Evolutionary conservation across 2,888 invertebrate genomes (phyloP).

Genomic region (Amphipyra berbera): DNA sequence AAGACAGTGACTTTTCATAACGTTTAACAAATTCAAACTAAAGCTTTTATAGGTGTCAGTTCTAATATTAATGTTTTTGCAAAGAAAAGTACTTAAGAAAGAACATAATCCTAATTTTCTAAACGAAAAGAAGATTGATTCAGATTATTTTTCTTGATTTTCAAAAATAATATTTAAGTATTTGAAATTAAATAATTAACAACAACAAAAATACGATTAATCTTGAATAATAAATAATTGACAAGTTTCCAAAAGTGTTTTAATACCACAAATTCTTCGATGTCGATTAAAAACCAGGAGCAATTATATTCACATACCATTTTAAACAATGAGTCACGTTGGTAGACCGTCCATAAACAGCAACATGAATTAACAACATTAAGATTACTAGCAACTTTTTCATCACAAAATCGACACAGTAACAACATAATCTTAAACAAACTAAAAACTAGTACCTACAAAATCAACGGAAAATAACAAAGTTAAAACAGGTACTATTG

Average conservation of each 20-base stretch:
- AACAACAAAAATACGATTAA: too few relatives aligned
- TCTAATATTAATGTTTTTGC: not conserved
- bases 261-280: too few relatives aligned
- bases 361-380: too few relatives aligned
- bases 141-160: not conserved
- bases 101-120: not conserved
- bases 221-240: too few relatives aligned
- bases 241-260: too few relatives aligned
- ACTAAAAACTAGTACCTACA: conserved; percentile 19
- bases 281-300: too few relatives aligned
- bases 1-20: not conserved
- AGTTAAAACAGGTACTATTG: conserved; percentile 11
- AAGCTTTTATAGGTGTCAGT: not conserved
- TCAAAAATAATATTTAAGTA: not conserved
- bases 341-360: too few relatives aligned
- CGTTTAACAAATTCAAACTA: not conserved
- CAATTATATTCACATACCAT: too few relatives aligned
- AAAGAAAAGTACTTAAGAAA: not conserved
- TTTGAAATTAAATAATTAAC: too few relatives aligned
- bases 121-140: conserved; percentile 6
- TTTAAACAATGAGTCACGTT: too few relatives aligned
- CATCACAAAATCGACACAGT: not conserved
- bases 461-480: conserved; percentile 5
- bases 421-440: conserved; percentile 34
- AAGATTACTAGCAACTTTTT: too few relatives aligned